A percentile compares a stretch with the other conserved stretches of the same genome.
Conservation (phyloP, 1,140 invertebrate genomes). For the Grapholita molesta region DNA sequence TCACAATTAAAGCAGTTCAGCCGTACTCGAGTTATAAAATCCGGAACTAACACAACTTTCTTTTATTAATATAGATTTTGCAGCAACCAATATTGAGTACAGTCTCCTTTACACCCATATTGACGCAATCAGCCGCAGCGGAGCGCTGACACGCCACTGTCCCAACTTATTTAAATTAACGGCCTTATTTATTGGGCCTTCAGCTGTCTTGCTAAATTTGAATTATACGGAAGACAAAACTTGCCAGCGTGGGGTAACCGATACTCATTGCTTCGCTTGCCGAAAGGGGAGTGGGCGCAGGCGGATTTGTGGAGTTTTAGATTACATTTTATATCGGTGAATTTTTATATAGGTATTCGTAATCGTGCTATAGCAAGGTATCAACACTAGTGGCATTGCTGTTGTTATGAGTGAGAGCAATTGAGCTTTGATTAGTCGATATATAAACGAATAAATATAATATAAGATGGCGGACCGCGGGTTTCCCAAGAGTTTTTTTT, state of each 20-base stretch:
- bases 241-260: background rate
- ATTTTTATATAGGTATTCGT: no score
- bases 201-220: background rate
- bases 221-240: background rate
- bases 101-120: background rate
- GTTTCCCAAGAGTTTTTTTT: no score
- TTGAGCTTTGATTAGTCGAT: no score
- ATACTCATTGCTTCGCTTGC: background rate
- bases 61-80: no score
- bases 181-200: background rate
- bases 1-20: no score
- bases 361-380: background rate
- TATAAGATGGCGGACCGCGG: no score
- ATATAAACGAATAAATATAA: no score
- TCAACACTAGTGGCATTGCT: no score
- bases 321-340: background rate
- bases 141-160: background rate
- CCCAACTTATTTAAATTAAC: slow-evolving; percentile 1
- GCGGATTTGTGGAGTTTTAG: background rate
- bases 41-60: no score
- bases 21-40: no score
- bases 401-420: no score
- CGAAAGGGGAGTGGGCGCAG: background rate
- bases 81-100: background rate
- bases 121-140: background rate